Conservation (phyloP, 2,888 invertebrate species). For the Andrena minutula region DNA sequence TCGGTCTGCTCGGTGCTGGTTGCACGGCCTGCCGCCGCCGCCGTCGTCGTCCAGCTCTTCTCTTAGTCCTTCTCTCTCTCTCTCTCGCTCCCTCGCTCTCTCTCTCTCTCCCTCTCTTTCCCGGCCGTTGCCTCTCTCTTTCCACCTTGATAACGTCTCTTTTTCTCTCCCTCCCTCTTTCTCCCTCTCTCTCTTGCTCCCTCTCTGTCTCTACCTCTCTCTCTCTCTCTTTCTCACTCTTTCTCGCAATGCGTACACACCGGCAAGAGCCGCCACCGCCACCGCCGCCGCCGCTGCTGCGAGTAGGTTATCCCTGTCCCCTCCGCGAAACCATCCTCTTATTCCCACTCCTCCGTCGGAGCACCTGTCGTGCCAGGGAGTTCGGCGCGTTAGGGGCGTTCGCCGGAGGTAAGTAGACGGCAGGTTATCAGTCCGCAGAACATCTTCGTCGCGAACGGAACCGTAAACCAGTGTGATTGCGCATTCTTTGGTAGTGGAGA, state of each 20-base stretch:
- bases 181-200: slow-evolving; percentile 4
- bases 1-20: slow-evolving; percentile 68
- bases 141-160: slow-evolving; percentile 17
- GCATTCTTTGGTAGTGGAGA: slow-evolving; percentile 63
- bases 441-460: slow-evolving; percentile 83
- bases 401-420: slow-evolving; percentile 83
- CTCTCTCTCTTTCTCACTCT: slow-evolving; percentile 44
- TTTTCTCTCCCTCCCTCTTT: slow-evolving; percentile 4
- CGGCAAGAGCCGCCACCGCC: slow-evolving; percentile 52
- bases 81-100: slow-evolving; percentile 27
- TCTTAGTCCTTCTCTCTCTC: slow-evolving; percentile 50
- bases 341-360: slow-evolving; percentile 78
- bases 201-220: slow-evolving; percentile 35
- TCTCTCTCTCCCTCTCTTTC: slow-evolving; percentile 26
- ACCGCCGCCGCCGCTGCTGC: slow-evolving; percentile 53
- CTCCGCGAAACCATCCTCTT: slow-evolving; percentile 75
- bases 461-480: slow-evolving; percentile 68
- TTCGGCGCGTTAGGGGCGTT: slow-evolving; percentile 79
- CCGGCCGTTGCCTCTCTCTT: slow-evolving; percentile 12
- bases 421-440: slow-evolving; percentile 84
- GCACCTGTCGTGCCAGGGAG: slow-evolving; percentile 81
- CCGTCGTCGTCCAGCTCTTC: slow-evolving; percentile 69
- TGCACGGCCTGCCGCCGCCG: slow-evolving; percentile 63
- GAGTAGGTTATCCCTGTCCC: slow-evolving; percentile 72
- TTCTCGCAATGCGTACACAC: slow-evolving; percentile 56